Base-by-base conservation (phyloP, 2,888 invertebrate genomes). In the Cheilosia urbana region DNA sequence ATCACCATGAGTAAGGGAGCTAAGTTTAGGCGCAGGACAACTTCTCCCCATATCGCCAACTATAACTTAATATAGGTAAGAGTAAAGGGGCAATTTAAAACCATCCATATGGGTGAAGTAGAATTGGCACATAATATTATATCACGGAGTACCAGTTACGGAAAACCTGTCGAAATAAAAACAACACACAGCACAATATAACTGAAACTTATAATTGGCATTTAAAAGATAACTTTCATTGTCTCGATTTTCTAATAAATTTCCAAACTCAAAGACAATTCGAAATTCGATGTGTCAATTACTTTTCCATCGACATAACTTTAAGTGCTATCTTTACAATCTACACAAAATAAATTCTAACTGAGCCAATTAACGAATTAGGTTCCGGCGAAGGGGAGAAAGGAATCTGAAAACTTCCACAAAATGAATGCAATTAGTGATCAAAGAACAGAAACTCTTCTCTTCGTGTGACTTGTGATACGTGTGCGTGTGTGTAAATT, bases 391-490 rank as follows among this genome's bases (percentile, higher is more conserved):
- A 58, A 7, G 6, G 27, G 11, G 27, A 63, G 17, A n/a, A 24
- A 58, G 15, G 15, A 65, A 34, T 60, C 24, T 21, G 60, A 62
- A 72, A 80, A 73, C 47, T 73, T 40, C 55, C 57, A 40, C 19
- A 60, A 80, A 79, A 66, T 72, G 60, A 72, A 80, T 75, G 55
- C 62, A 80, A 62, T 75, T 80, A 75, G 66, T 68, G 73, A 53
- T 62, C 66, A 65, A 60, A 62, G 37, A 34, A 45, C 40, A 3
- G 21, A 53, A 69, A 69, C 11, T 78, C 71, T 57, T 60, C 34
- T 27, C 21, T 49, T 51, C 17, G 21, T 24, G 4, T 34, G 51
- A 45, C 51, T 68, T 27, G 37, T 37, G 24, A 17, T 7, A 30
- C 7, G 21, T 24, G 21, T n/a, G 19, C 19, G 2, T 49, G 45